Base-by-base conservation (phyloP, 2,797 vertebrate species). In the Syngnathus rostellatus region DNA sequence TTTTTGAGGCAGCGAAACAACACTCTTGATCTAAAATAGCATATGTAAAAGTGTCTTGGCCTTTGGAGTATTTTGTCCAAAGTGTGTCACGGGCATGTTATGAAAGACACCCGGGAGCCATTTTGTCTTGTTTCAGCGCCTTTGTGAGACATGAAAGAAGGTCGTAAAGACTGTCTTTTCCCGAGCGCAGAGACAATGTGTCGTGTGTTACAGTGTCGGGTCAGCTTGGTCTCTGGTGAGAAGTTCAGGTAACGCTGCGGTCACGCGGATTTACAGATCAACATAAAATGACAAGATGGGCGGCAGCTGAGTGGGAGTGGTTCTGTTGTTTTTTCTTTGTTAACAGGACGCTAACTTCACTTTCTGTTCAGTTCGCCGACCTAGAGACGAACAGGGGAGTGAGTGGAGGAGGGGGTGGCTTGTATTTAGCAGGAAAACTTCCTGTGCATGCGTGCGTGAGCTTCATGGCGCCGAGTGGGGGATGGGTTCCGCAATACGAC, bases 401-500 rank as follows among this genome's bases (percentile, higher is more conserved):
- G 72, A 23, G 72, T 48, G 53, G 40, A 21, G 64, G 64, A 51
- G 14, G 46, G 63, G 4, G 43, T 45, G 43, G 14, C 14, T 40
- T 45, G 64, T 45, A 65, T 65, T 65, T 65, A 58, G 64, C 53
- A 46, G 53, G 64, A 57, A 55, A 65, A 45, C 64, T 65, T 57
- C 65, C 87, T 88, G 85, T 89, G 87, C 81, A 86, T 88, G 87
- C 31, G 3, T 31, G 31, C 31, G 31, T 31, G 31, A 31, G 86
- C 85, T 85, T 86, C 84, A 75, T 88, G 88, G 85, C 86, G 86
- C 87, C 85, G 69, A 78, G 83, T 75, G 73, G 84, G 81, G 79
- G 85, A 84, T 76, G 69, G 73, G 69, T 82, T 86, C 77, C 78
- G 81, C 85, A 83, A 83, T 86, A 79, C 82, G 87, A 88, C 83